Base-by-base conservation (phyloP, 1,140 invertebrate genomes). In the Diabrotica undecimpunctata region DNA sequence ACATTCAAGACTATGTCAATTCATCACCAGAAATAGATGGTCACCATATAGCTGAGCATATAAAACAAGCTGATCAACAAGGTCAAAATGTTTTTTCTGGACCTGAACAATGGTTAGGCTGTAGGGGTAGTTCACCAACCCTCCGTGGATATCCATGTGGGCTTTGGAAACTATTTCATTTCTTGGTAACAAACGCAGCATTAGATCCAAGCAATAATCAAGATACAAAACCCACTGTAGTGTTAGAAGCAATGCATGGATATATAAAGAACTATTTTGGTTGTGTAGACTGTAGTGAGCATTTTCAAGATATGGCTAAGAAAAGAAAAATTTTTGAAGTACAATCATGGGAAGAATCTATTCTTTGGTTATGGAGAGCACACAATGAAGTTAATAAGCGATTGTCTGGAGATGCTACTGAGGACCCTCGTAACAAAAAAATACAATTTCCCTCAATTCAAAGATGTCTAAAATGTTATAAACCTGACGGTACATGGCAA, bases 181-280 rank as follows among this genome's bases (percentile, higher is more conserved):
- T 90, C 53, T 78, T 99, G 25, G 95, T 94, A 8, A 91, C 97
- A 0, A 90, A 90, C 76, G 88, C 90, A 55, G 85, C 87, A 0
- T 79, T 82, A 10, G 76, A 80, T 56, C 71, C 74, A 13, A 65
- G 61, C 10, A 67, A 78, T 5, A 78, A 78, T 35, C 75, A 82
- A 41, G 72, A 69, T 5, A 76, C 80, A 53, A 82, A 88, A 63
- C 85, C 88, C 0, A 77, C 80, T 12, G 84, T 88, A 73, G 87
- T 97, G 9, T 79, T 98, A 0, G 79, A 84, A 69, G 89, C 90
- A 0, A 95, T 99, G 83, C 83, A 91, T 75, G 91, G 88, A 7
- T 99, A 97, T 75, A 85, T 99, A 38, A 90, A 91, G 74, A 75
- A 94, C 79, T 99, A 97, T 81, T 98, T 99, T 80, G 93, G 95